Conservation (phyloP, 2,113 vertebrate genomes). For the Globicephala melas region DNA sequence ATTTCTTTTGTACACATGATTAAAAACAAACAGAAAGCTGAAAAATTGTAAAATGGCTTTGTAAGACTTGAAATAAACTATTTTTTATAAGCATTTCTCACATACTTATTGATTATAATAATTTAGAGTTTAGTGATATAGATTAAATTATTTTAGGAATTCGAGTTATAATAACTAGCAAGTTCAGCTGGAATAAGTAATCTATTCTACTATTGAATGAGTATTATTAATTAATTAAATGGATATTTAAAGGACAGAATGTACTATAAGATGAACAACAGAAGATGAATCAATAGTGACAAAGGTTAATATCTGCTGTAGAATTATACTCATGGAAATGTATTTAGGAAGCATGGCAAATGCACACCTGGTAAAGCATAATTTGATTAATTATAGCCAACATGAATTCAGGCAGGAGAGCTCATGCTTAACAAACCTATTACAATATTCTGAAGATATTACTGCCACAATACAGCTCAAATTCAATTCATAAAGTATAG, state of each 20-base stretch:
- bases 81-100: background rate
- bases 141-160: background rate
- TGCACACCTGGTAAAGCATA: background rate
- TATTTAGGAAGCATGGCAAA: background rate
- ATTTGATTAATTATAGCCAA: slow-evolving; percentile 48
- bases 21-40: background rate
- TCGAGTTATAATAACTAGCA: background rate
- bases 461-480: background rate
- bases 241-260: background rate
- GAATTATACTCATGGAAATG: background rate
- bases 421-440: slow-evolving; percentile 15
- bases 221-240: background rate
- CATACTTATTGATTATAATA: background rate
- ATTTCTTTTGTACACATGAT: background rate
- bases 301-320: background rate
- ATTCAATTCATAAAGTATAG: background rate
- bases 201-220: background rate
- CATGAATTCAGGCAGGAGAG: background rate
- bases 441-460: background rate
- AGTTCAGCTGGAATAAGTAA: background rate
- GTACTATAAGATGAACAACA: background rate
- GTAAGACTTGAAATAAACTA: background rate
- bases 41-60: background rate
- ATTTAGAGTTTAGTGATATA: background rate
- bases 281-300: background rate